Evolutionary conservation across 2,797 vertebrate genomes (phyloP).

Genomic region (Sciurus vulgaris): DNA sequence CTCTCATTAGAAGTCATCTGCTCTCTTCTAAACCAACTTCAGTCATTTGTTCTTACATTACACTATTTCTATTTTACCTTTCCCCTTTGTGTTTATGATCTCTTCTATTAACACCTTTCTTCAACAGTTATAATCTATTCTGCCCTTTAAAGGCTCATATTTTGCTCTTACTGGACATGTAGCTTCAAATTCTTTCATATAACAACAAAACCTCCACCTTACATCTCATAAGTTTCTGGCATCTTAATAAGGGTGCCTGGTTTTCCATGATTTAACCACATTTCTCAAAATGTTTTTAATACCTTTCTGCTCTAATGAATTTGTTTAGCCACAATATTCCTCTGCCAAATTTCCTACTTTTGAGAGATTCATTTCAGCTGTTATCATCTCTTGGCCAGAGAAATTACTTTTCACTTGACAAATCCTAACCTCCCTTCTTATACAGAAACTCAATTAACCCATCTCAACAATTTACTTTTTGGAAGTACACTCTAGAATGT

Average conservation of each 20-base stretch:
- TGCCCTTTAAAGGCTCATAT: background rate
- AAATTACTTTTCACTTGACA: slow-evolving; percentile 78
- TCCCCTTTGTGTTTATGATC: background rate
- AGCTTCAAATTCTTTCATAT: slow-evolving; percentile 40
- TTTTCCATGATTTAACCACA: slow-evolving; percentile 71
- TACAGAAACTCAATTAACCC: slow-evolving; percentile 78
- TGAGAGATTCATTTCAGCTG: slow-evolving; percentile 74
- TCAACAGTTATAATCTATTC: background rate
- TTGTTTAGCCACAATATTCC: slow-evolving; percentile 71
- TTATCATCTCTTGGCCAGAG: slow-evolving; percentile 76
- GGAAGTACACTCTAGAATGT: slow-evolving; percentile 68
- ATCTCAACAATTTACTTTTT: slow-evolving; percentile 67
- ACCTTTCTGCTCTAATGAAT: slow-evolving; percentile 75
- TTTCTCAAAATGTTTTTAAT: slow-evolving; percentile 72
- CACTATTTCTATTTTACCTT: background rate
- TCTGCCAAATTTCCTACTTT: slow-evolving; percentile 73
- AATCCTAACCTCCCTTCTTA: slow-evolving; percentile 75
- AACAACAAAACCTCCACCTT: slow-evolving; percentile 52
- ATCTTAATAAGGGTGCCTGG: slow-evolving; percentile 59
- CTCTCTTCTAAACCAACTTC: background rate
- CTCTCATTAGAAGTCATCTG: slow-evolving; percentile 29
- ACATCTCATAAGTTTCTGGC: slow-evolving; percentile 34
- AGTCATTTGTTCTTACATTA: slow-evolving; percentile 45
- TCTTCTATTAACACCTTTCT: background rate
- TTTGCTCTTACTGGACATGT: background rate